These are phyloP conservation scores for Scytalopus superciliaris DNA, from an alignment of 2,113 vertebrate genomes.

Conservation along the genomic window DNA sequence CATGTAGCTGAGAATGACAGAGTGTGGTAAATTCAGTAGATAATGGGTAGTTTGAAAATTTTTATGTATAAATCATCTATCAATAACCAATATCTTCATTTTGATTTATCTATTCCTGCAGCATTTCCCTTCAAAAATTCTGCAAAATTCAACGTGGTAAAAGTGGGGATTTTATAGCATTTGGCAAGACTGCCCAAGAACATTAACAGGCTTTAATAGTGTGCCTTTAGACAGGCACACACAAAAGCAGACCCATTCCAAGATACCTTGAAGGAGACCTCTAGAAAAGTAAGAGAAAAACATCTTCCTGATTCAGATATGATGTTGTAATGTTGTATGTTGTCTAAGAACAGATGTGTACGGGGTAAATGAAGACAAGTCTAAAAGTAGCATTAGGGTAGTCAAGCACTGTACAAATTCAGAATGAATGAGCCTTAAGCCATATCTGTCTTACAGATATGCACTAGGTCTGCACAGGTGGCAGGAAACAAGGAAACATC, in stretches of 20 bases:
- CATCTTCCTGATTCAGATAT: neutral
- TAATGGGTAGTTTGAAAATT: neutral
- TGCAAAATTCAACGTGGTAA: neutral
- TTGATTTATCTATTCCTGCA: neutral
- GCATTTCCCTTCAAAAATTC: accelerated
- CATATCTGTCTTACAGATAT: neutral
- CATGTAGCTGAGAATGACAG: neutral
- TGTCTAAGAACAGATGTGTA: neutral
- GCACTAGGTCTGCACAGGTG: neutral
- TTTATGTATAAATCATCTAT: neutral
- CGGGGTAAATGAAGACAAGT: neutral
- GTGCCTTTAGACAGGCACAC: accelerated
- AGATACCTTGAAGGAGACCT: neutral
- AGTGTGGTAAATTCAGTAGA: neutral
- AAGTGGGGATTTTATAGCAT: neutral
- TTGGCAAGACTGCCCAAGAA: neutral
- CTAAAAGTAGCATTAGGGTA: neutral
- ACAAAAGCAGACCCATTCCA: neutral
- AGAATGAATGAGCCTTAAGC: neutral
- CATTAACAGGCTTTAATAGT: neutral
- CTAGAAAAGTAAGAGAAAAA: neutral
- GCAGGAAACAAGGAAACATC: neutral
- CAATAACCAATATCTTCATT: neutral
- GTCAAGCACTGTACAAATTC: neutral
- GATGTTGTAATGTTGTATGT: accelerated